phyloP scores from a whole-genome alignment of 2,888 invertebrate genomes.

The Tenthredo amoena region DNA sequence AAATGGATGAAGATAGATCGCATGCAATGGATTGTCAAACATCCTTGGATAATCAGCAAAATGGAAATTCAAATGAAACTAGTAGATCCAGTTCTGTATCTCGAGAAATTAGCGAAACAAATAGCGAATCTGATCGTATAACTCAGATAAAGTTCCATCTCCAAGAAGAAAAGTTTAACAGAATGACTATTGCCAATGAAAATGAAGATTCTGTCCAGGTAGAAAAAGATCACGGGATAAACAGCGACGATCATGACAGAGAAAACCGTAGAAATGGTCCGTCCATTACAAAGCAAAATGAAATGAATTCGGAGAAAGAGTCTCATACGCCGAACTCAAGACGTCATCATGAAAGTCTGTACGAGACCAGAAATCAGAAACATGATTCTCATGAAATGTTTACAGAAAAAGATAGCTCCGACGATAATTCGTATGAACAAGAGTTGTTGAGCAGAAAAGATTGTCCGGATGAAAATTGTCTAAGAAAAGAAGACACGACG shows the following conservation, averaged over 20 bases:
- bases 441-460: constrained; percentile 28
- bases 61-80: constrained; percentile 67
- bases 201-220: constrained; percentile 14
- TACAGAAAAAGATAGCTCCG: constrained; percentile 13
- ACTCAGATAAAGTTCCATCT: constrained; percentile 22
- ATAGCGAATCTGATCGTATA: constrained; percentile 24
- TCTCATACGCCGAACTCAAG: constrained; percentile 15
- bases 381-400: constrained; percentile 15
- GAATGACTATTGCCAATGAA: constrained; percentile 47
- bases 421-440: constrained; percentile 18
- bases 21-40: constrained; percentile 19
- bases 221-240: constrained; percentile 53
- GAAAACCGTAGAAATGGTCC: constrained; percentile 24
- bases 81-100: constrained; percentile 63
- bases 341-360: constrained; percentile 35
- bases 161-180: constrained; percentile 56
- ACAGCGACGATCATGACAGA: not conserved
- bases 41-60: constrained; percentile 46
- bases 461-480: constrained; percentile 31
- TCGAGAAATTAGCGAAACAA: constrained; percentile 55
- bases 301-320: constrained; percentile 23
- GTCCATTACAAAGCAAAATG: constrained; percentile 31
- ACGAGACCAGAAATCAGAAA: constrained; percentile 24
- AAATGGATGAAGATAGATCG: constrained; percentile 6
- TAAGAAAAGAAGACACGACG: constrained; percentile 48